These are phyloP conservation scores for Seladonia tumulorum DNA, from an alignment of 2,888 invertebrate genomes.

Conservation along the genomic window DNA sequence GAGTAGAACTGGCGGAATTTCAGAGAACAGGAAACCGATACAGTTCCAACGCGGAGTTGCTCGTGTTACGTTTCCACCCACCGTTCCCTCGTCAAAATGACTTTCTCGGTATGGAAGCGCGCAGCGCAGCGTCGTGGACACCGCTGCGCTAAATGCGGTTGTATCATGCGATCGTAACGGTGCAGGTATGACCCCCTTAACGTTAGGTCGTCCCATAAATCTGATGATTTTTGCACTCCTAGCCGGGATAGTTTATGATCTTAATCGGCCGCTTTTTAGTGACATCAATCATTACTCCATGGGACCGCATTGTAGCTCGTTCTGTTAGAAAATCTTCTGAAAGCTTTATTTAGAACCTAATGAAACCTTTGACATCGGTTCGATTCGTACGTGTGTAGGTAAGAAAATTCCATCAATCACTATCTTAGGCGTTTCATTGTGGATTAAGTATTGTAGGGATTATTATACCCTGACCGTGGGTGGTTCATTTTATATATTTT, in stretches of 20 bases:
- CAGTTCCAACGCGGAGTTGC: conserved; percentile 10
- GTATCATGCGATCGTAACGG: conserved; percentile 6
- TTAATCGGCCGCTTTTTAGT: not conserved
- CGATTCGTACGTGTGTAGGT: not conserved
- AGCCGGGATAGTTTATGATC: not conserved
- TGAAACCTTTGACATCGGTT: not conserved
- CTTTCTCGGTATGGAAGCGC: conserved; percentile 2
- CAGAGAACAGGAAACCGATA: conserved; percentile 55
- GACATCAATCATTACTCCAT: not conserved
- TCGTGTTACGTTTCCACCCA: conserved; percentile 20
- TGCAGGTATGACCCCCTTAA: not conserved
- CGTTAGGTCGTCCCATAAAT: not conserved
- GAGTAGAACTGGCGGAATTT: conserved; percentile 50
- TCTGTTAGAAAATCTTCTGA: not conserved
- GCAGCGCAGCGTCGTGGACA: not conserved
- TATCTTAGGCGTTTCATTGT: not conserved
- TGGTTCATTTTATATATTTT: not conserved
- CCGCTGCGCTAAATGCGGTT: not conserved
- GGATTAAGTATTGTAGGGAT: not conserved
- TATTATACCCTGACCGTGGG: not conserved
- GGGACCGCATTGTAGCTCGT: not conserved
- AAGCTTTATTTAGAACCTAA: not conserved
- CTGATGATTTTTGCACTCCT: not conserved
- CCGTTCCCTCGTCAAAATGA: not conserved
- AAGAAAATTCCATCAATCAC: not conserved